Percentiles rank a stretch among this genome's conserved stretches.
phyloP scores from a whole-genome alignment of 2,888 invertebrate species.

The Drosophila ustulata region DNA sequence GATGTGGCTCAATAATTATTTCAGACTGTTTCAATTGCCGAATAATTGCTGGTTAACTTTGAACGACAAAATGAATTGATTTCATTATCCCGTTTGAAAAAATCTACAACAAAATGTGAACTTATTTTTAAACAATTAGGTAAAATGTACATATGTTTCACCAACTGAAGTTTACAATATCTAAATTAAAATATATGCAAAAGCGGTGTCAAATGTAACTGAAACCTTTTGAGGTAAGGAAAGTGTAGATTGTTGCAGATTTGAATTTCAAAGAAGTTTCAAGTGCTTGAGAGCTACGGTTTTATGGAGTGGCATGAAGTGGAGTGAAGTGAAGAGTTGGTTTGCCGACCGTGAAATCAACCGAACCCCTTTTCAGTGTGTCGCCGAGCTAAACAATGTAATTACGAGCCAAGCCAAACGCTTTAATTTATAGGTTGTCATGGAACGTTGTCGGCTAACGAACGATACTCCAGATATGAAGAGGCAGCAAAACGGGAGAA shows the following conservation, averaged over 20 bases:
- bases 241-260: constrained; percentile 1
- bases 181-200: background rate
- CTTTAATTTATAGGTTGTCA: constrained; percentile 13
- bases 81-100: no score
- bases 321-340: background rate
- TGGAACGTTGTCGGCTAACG: constrained; percentile 1
- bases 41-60: no score
- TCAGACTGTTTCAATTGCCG: no score
- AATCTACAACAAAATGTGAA: no score
- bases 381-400: background rate
- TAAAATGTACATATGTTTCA: background rate
- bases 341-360: background rate
- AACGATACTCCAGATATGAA: constrained; percentile 7
- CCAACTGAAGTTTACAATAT: background rate
- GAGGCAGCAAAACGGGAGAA: background rate
- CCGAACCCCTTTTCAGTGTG: background rate
- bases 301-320: background rate
- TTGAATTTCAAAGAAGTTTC: constrained; percentile 1
- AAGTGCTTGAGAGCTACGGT: background rate
- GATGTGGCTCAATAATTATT: no score
- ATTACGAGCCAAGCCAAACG: constrained; percentile 4
- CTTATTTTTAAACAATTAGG: no score
- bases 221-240: background rate
- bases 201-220: background rate
- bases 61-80: no score